Evolutionary conservation across 2,888 invertebrate genomes (phyloP).

Genomic region (Amiota minor): DNA sequence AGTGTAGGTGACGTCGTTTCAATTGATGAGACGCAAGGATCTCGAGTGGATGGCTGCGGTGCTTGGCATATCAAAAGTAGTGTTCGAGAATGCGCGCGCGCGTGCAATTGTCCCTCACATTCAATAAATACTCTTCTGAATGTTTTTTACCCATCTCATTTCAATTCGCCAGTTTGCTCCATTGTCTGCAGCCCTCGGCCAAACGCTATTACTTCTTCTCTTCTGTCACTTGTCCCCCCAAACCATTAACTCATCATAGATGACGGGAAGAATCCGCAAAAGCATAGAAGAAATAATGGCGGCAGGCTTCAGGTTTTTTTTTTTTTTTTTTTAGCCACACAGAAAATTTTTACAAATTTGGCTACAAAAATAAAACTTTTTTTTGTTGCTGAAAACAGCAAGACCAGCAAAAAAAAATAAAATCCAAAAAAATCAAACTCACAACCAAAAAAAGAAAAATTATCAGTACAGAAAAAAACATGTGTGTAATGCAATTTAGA

Average conservation of each 20-base stretch:
- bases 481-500: too few species aligned
- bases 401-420: too few species aligned
- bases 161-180: slow-evolving; percentile 23
- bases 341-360: too few species aligned
- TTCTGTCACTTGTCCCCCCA: neutral
- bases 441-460: too few species aligned
- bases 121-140: neutral
- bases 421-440: neutral
- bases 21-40: neutral
- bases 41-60: too few species aligned
- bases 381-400: too few species aligned
- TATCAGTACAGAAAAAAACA: too few species aligned
- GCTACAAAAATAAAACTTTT: too few species aligned
- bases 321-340: neutral
- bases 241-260: too few species aligned
- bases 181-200: slow-evolving; percentile 38
- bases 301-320: too few species aligned
- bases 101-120: neutral
- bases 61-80: too few species aligned
- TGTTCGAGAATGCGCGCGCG: slow-evolving; percentile 25
- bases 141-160: neutral
- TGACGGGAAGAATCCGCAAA: too few species aligned
- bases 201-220: neutral
- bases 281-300: neutral
- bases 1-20: neutral